Evolutionary conservation across 1,140 invertebrate genomes (phyloP).

Genomic region (Callitettix versicolor): DNA sequence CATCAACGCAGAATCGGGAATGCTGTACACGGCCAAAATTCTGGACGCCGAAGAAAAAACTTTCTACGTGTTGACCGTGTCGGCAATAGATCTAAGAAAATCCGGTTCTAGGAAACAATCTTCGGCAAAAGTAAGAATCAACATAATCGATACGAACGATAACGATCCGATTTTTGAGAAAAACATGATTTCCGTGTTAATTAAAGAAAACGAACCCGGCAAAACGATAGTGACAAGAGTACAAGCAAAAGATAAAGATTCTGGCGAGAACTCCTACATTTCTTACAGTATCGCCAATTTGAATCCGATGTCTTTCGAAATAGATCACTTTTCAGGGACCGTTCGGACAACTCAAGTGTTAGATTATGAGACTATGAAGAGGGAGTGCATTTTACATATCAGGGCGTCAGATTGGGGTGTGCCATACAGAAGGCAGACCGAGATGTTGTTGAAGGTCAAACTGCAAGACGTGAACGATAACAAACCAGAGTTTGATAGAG

Average conservation of each 20-base stretch:
- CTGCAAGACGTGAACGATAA: slow-evolving; percentile 87
- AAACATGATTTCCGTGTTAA: slow-evolving; percentile 47
- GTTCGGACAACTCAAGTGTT: slow-evolving; percentile 69
- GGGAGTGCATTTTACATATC: slow-evolving; percentile 66
- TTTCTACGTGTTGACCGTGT: slow-evolving; percentile 81
- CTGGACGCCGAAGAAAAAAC: slow-evolving; percentile 81
- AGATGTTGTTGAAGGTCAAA: slow-evolving; percentile 68
- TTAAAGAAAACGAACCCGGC: slow-evolving; percentile 78
- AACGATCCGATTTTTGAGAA: slow-evolving; percentile 79
- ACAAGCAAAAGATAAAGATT: slow-evolving; percentile 74
- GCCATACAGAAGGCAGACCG: slow-evolving; percentile 77
- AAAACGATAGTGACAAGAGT: slow-evolving; percentile 72
- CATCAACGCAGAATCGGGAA: slow-evolving; percentile 76
- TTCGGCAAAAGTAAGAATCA: slow-evolving; percentile 75
- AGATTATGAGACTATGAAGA: slow-evolving; percentile 82
- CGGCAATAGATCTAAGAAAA: slow-evolving; percentile 78
- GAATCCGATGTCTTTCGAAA: slow-evolving; percentile 81
- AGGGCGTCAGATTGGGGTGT: slow-evolving; percentile 88
- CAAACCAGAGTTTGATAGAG: slow-evolving; percentile 70
- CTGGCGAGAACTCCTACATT: slow-evolving; percentile 87
- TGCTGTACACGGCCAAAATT: slow-evolving; percentile 69
- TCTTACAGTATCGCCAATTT: slow-evolving; percentile 86
- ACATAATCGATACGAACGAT: slow-evolving; percentile 80
- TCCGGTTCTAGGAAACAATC: slow-evolving; percentile 69
- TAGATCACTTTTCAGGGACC: slow-evolving; percentile 89